Percentiles rank a stretch among this genome's conserved stretches.
phyloP scores from a whole-genome alignment of 1,140 invertebrate species.

The Acromyrmex charruanus region DNA sequence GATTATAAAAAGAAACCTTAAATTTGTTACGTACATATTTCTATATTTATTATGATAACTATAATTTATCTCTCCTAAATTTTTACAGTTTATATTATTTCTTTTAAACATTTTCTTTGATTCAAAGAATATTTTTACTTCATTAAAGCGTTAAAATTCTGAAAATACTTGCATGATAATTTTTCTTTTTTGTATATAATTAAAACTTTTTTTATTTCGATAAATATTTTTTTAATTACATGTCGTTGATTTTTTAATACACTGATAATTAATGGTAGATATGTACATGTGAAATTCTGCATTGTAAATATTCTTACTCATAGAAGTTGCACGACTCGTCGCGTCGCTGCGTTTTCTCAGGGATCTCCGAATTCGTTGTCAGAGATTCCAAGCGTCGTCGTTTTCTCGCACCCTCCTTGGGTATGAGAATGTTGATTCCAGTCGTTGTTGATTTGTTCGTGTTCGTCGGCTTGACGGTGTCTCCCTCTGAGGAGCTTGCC shows the following conservation, averaged over 20 bases:
- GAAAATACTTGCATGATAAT: neutral
- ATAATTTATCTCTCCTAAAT: too few species aligned
- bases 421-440: conserved; percentile 48
- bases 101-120: neutral
- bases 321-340: conserved; percentile 45
- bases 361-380: conserved; percentile 76
- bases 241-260: neutral
- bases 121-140: neutral
- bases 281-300: neutral
- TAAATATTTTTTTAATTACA: neutral
- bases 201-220: neutral
- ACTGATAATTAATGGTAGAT: neutral
- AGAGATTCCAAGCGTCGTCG: conserved; percentile 75
- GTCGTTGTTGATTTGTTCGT: conserved; percentile 73
- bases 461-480: conserved; percentile 82
- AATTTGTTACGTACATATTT: too few species aligned
- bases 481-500: conserved; percentile 80
- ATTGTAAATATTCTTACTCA: conserved; percentile 30
- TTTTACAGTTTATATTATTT: neutral
- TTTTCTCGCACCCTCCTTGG: conserved; percentile 73
- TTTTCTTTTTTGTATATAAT: neutral
- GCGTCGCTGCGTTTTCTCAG: conserved; percentile 71
- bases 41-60: too few species aligned
- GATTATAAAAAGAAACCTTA: too few species aligned
- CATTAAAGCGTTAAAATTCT: neutral